Percentiles rank a stretch among this genome's conserved stretches.
These are phyloP conservation scores for Melitaea athalia DNA, from an alignment of 2,888 invertebrate species.

Conservation along the genomic window DNA sequence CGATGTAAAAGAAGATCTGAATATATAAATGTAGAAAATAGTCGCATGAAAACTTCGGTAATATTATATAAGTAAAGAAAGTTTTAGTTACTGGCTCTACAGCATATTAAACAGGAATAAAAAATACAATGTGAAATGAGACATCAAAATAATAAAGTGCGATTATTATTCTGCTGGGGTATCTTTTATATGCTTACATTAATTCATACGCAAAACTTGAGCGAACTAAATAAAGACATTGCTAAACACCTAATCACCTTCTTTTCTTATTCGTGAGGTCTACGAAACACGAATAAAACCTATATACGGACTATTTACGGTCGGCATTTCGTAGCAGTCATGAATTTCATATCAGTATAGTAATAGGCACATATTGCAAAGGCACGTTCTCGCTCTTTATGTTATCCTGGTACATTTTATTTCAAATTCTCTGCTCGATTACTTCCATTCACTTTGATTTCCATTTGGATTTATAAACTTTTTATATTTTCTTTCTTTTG, in stretches of 20 bases:
- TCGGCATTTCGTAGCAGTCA: slow-evolving; percentile 7
- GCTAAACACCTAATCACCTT: not conserved
- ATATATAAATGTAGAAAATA: no score
- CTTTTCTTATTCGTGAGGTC: not conserved
- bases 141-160: not conserved
- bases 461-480: not conserved
- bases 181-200: not conserved
- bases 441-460: not conserved
- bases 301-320: slow-evolving; percentile 12
- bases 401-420: slow-evolving; percentile 18
- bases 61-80: no score
- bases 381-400: slow-evolving; percentile 16
- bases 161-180: not conserved
- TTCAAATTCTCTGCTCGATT: slow-evolving; percentile 1
- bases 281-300: slow-evolving; percentile 1
- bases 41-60: no score
- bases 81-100: no score
- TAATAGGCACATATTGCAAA: slow-evolving; percentile 8
- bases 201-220: not conserved
- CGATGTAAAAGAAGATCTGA: no score
- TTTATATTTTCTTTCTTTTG: not conserved
- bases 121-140: not conserved
- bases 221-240: not conserved
- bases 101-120: no score
- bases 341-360: slow-evolving; percentile 12